Base-by-base conservation (phyloP, 2,888 invertebrate genomes). In the Drepanosiphum platanoidis region DNA sequence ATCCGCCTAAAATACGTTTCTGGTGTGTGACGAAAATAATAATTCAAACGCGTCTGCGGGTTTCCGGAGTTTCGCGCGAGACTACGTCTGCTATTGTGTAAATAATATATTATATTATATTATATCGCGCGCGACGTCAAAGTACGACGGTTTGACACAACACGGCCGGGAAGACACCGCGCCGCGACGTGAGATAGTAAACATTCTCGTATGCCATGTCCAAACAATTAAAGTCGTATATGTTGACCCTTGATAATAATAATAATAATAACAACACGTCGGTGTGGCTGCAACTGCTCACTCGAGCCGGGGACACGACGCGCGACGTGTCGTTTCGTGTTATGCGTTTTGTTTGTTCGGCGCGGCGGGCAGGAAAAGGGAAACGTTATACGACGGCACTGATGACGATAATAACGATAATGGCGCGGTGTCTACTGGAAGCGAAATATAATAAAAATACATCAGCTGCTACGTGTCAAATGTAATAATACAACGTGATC, bases 261-360 rank as follows among this genome's bases (percentile, higher is more conserved):
- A n/a, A n/a, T n/a, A n/a, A n/a, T n/a, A n/a, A n/a, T n/a, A n/a
- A 52, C 22, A 52, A 52, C 52, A 52, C 52, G 52, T 46, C 18
- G 46, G 15, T 13, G 22, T 22, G 52, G 22, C 0, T 18, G 52
- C 18, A 22, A 52, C 52, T 52, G 52, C 18, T 52, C 22, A 5
- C 52, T 22, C 5, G 52, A 5, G n/a, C 52, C 4, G 52, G 27
- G 64, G 64, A 13, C 30, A 64, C 64, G 9, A 27, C 27, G 64
- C n/a, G 22, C 18, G n/a, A n/a, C n/a, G 22, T 27, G 61, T 36
- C 61, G 58, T 77, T 27, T 36, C 75, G 75, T 34, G 22, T 58
- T 58, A 58, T 64, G 78, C 32, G 78, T 78, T 78, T 78, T 64
- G 42, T 27, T 75, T 64, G 39, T 11, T 18, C 39, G 78, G 61